A percentile compares a stretch with the other conserved stretches of the same genome.
Conservation (phyloP, 2,113 vertebrate genomes). For the Stigmatopora nigra region DNA sequence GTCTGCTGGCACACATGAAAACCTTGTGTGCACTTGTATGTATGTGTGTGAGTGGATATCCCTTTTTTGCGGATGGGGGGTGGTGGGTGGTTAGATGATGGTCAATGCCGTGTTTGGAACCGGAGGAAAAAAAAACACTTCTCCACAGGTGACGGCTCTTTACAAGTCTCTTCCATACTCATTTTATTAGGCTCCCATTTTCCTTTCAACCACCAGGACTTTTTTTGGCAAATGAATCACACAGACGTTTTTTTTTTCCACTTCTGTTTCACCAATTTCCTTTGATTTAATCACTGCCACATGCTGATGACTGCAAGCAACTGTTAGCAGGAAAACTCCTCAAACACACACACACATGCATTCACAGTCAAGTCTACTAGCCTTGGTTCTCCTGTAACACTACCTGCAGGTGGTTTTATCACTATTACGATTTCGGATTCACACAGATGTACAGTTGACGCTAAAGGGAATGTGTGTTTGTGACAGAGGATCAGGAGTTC, state of each 20-base stretch:
- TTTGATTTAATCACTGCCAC: slow-evolving; percentile 80
- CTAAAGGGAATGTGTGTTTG: slow-evolving; percentile 2
- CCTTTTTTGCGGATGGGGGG: background rate
- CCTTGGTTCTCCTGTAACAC: background rate
- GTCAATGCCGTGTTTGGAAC: slow-evolving; percentile 23
- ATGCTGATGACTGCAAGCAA: slow-evolving; percentile 74
- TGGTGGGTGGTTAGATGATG: too few species aligned
- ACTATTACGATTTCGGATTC: background rate
- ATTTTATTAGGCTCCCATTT: slow-evolving; percentile 61
- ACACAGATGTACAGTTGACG: background rate
- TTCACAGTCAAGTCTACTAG: background rate
- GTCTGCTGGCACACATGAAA: slow-evolving; percentile 13
- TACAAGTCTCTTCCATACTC: slow-evolving; percentile 53
- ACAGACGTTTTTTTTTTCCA: slow-evolving; percentile 49
- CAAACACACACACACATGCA: slow-evolving; percentile 7
- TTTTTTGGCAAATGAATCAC: slow-evolving; percentile 57
- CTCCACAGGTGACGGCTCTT: slow-evolving; percentile 65
- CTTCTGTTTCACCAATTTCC: slow-evolving; percentile 58
- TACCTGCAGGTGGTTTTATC: background rate
- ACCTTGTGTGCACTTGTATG: background rate
- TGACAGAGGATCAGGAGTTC: background rate
- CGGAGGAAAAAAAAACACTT: slow-evolving; percentile 47
- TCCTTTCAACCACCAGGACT: slow-evolving; percentile 61
- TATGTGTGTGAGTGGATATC: background rate
- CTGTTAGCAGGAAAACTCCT: slow-evolving; percentile 61